Evolutionary conservation across 2,888 invertebrate genomes (phyloP).

Genomic region (Leucozona laternaria): DNA sequence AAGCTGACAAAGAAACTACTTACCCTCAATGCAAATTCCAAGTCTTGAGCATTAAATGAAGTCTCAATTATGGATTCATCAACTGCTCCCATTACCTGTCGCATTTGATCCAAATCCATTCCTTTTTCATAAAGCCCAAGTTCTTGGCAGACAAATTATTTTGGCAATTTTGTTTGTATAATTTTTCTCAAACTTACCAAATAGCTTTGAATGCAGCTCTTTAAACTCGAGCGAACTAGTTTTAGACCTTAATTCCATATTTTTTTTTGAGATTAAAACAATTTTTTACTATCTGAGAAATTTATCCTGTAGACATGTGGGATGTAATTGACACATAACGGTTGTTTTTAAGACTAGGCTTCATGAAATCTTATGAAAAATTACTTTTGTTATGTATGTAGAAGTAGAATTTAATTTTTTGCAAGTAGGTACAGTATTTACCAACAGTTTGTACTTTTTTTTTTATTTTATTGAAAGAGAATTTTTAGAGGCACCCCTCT

Average conservation of each 20-base stretch:
- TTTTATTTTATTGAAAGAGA: too few species aligned
- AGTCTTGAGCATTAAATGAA: constrained; percentile 38
- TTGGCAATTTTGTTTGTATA: too few species aligned
- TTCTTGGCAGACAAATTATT: too few species aligned
- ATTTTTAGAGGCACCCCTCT: too few species aligned
- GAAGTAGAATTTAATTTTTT: too few species aligned
- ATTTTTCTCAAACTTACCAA: not conserved
- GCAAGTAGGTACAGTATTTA: not conserved
- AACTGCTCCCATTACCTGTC: constrained; percentile 77
- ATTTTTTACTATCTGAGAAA: not conserved
- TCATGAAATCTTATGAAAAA: not conserved
- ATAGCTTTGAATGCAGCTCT: not conserved
- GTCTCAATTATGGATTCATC: constrained; percentile 76
- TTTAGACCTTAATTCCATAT: not conserved
- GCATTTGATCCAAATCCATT: constrained; percentile 79
- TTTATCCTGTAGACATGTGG: not conserved
- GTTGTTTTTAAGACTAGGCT: not conserved
- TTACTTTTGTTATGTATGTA: too few species aligned
- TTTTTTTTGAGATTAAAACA: not conserved
- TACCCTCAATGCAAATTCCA: constrained; percentile 77
- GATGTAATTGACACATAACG: constrained; percentile 4
- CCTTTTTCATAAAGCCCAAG: constrained; percentile 79
- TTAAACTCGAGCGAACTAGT: not conserved
- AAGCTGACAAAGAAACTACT: not conserved
- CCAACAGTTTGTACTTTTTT: not conserved